Evolutionary conservation across 2,113 vertebrate species (phyloP).

Genomic region (Vimba vimba): DNA sequence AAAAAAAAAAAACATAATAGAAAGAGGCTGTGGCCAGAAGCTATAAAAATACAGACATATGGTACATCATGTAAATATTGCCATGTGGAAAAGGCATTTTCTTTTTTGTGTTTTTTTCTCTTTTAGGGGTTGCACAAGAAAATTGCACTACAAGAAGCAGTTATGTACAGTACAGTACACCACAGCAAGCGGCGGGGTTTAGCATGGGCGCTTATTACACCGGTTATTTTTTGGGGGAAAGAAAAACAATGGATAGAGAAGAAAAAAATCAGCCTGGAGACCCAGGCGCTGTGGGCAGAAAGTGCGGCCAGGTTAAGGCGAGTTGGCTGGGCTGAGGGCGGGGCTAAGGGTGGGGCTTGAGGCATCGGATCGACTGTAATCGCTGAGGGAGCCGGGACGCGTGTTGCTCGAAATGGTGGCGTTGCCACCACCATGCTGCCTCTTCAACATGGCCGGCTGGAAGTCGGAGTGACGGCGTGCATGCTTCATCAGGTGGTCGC

Average conservation of each 20-base stretch:
- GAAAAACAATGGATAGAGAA: constrained; percentile 16
- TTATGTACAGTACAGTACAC: constrained; percentile 82
- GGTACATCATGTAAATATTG: constrained; percentile 78
- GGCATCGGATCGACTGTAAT: constrained; percentile 95
- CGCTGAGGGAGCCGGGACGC: constrained; percentile 90
- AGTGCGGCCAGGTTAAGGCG: constrained; percentile 86
- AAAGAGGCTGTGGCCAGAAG: constrained; percentile 72
- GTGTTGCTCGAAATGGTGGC: constrained; percentile 68
- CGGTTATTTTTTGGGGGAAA: constrained; percentile 69
- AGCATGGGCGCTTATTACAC: constrained; percentile 72
- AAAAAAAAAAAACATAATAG: constrained; percentile 55
- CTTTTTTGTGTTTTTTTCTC: constrained; percentile 57
- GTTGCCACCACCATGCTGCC: constrained; percentile 73
- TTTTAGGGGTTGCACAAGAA: constrained; percentile 74
- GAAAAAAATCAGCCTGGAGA: constrained; percentile 56
- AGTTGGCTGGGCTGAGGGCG: constrained; percentile 89
- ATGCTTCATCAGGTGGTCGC: constrained; percentile 96
- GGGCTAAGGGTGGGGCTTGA: constrained; percentile 90
- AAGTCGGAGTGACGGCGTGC: constrained; percentile 93
- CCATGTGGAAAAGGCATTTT: constrained; percentile 75
- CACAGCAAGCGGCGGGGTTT: constrained; percentile 75
- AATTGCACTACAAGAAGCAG: constrained; percentile 82
- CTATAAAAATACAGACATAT: constrained; percentile 77
- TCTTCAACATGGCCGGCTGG: constrained; percentile 92
- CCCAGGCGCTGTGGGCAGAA: constrained; percentile 72